Conservation (phyloP, 2,113 vertebrate genomes). For the Microcebus tavaratra region DNA sequence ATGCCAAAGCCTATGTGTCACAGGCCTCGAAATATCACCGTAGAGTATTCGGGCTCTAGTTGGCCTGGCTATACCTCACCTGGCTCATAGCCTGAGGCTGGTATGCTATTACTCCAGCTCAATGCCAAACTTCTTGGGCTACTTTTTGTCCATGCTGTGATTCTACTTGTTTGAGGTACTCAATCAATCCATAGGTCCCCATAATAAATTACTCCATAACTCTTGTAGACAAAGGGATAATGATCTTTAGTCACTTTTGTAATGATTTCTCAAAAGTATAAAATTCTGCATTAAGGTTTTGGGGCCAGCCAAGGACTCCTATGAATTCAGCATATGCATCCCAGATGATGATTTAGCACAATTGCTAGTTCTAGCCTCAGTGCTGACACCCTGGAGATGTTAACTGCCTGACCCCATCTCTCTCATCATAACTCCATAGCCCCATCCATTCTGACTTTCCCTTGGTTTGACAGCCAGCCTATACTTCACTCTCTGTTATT, state of each 20-base stretch:
- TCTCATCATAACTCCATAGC: neutral
- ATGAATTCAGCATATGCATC: neutral
- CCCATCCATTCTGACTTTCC: neutral
- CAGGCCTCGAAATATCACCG: neutral
- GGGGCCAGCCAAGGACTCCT: neutral
- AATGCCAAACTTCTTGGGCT: neutral
- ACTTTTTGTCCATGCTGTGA: neutral
- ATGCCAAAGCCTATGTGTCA: neutral
- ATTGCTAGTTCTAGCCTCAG: neutral
- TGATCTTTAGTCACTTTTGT: neutral
- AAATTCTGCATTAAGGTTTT: neutral
- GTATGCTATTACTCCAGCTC: neutral
- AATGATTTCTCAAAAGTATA: constrained; percentile 5
- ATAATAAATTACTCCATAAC: neutral
- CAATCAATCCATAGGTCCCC: neutral
- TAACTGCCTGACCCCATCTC: neutral
- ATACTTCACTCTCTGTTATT: neutral
- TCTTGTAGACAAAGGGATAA: neutral
- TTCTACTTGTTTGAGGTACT: neutral
- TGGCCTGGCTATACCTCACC: neutral
- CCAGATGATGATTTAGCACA: neutral
- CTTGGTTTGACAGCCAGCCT: neutral
- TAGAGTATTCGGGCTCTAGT: neutral
- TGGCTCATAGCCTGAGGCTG: neutral
- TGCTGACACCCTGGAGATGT: neutral